phyloP scores from a whole-genome alignment of 2,888 invertebrate genomes.

The Synanthedon tipuliformis region DNA sequence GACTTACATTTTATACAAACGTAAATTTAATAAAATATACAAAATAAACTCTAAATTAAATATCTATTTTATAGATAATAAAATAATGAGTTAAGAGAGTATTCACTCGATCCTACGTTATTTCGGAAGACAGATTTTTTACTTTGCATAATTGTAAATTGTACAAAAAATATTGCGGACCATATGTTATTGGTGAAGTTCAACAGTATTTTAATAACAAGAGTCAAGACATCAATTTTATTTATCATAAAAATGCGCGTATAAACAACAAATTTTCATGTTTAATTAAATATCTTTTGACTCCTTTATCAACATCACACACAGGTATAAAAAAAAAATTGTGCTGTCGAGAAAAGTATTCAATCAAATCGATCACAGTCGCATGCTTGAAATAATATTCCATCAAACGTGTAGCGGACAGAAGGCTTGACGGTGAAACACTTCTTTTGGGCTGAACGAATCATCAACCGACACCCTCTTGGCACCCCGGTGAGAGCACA shows the following conservation, averaged over 20 bases:
- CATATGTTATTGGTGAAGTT: too few relatives aligned
- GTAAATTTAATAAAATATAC: too few relatives aligned
- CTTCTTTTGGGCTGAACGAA: conserved; percentile 39
- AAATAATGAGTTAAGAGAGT: too few relatives aligned
- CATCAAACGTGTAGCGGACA: conserved; percentile 35
- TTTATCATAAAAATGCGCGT: conserved; percentile 43
- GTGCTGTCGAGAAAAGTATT: conserved; percentile 51
- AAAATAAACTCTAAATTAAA: too few relatives aligned
- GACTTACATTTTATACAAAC: too few relatives aligned
- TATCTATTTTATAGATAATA: too few relatives aligned
- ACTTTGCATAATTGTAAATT: too few relatives aligned
- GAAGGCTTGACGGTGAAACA: conserved; percentile 28
- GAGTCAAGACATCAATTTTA: conserved; percentile 33
- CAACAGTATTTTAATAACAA: conserved; percentile 15
- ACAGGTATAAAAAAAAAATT: conserved; percentile 39
- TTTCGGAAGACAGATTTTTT: too few relatives aligned
- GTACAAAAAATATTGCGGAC: too few relatives aligned
- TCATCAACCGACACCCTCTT: conserved; percentile 34
- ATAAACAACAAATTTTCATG: conserved; percentile 45
- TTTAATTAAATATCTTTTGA: conserved; percentile 22
- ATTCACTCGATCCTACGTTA: too few relatives aligned
- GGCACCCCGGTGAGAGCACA: conserved; percentile 36
- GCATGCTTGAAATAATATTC: conserved; percentile 57
- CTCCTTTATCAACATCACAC: conserved; percentile 9
- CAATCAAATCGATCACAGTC: conserved; percentile 66